These are phyloP conservation scores for Drosophila parthenogenetica DNA, from an alignment of 2,888 invertebrate species.

Conservation along the genomic window DNA sequence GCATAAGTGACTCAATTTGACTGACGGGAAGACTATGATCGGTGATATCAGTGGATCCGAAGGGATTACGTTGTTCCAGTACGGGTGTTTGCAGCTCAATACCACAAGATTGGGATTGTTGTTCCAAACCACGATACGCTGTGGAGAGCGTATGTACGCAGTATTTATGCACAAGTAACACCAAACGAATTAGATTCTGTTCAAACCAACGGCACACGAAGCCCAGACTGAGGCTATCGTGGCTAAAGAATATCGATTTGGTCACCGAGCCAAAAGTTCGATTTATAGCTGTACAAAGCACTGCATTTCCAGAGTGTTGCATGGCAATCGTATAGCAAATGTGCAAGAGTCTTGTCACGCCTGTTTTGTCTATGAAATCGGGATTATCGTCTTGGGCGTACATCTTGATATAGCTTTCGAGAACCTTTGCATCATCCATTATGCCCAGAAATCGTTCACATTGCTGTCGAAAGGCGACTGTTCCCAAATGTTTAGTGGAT, in stretches of 20 bases:
- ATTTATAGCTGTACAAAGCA: constrained; percentile 88
- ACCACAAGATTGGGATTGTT: constrained; percentile 84
- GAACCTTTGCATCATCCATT: constrained; percentile 87
- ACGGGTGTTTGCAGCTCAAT: constrained; percentile 92
- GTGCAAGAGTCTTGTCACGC: constrained; percentile 88
- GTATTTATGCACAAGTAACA: constrained; percentile 91
- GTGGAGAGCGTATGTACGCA: constrained; percentile 85
- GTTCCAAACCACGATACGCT: constrained; percentile 86
- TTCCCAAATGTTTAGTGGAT: constrained; percentile 87
- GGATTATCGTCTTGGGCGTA: constrained; percentile 87
- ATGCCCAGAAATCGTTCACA: constrained; percentile 88
- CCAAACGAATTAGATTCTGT: constrained; percentile 91
- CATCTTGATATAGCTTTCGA: constrained; percentile 90
- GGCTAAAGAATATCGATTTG: constrained; percentile 92
- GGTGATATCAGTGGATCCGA: constrained; percentile 72
- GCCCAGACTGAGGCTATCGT: constrained; percentile 90
- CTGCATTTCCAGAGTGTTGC: constrained; percentile 89
- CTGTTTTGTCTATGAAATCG: constrained; percentile 88
- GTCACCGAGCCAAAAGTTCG: constrained; percentile 90
- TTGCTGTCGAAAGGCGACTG: constrained; percentile 89
- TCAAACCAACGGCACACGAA: constrained; percentile 93
- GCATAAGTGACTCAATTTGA: constrained; percentile 85
- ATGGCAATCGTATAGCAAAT: constrained; percentile 92
- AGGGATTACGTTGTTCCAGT: constrained; percentile 87
- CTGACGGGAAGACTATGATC: constrained; percentile 51